Percentiles rank a stretch among this genome's conserved stretches.
Conservation (phyloP, 2,113 vertebrate genomes). For the Cyphotilapia sp. region DNA sequence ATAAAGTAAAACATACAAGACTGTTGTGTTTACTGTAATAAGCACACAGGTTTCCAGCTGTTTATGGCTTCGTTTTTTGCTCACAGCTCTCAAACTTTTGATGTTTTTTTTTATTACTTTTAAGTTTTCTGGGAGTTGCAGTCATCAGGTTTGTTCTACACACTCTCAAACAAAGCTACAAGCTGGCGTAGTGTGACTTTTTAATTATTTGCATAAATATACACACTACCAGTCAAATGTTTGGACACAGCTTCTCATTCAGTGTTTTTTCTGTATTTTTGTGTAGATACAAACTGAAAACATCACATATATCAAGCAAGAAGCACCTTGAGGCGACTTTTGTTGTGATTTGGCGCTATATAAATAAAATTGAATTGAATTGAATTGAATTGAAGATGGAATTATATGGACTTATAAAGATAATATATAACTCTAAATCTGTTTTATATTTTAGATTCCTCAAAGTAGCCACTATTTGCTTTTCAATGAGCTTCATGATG, state of each 20-base stretch:
- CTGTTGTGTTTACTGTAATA: background rate
- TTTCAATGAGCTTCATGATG: background rate
- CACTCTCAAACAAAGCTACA: background rate
- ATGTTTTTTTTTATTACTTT: background rate
- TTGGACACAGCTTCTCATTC: background rate
- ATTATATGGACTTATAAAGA: background rate
- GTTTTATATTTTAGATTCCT: background rate
- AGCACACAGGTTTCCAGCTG: background rate
- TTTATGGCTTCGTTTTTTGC: background rate
- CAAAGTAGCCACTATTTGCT: background rate
- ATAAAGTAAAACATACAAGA: background rate
- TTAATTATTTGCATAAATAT: background rate
- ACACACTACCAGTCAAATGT: background rate
- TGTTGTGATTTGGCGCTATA: background rate
- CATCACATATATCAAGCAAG: background rate
- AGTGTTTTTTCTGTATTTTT: background rate
- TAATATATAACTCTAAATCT: background rate
- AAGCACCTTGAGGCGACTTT: background rate
- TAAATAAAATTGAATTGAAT: background rate
- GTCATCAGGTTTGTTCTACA: background rate
- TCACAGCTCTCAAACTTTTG: background rate
- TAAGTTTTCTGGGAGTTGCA: rapidly evolving
- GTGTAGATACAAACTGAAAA: background rate
- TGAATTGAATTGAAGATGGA: background rate
- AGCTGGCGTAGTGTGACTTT: background rate